Conservation (phyloP, 2,888 invertebrate genomes). For the Acleris cristana region DNA sequence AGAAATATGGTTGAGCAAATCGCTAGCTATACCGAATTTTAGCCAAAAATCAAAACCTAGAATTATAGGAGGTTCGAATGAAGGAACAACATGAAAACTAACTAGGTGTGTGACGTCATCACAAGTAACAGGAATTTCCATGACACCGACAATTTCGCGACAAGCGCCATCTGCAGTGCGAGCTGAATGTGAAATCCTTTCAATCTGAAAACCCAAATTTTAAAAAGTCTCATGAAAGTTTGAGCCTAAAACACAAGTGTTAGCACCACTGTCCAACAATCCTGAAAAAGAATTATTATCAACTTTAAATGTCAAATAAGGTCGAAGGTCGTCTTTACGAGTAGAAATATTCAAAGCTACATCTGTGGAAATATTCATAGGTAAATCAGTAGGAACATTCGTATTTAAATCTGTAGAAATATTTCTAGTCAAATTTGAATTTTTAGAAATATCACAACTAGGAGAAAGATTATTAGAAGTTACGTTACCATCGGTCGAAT, state of each 20-base stretch:
- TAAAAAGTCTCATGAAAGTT: not conserved
- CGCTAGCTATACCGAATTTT: constrained; percentile 6
- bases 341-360: not conserved
- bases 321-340: constrained; percentile 9
- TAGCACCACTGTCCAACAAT: constrained; percentile 21
- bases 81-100: constrained; percentile 6
- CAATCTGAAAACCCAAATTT: not conserved
- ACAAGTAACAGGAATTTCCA: constrained; percentile 7
- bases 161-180: constrained; percentile 14
- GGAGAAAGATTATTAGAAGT: too few relatives aligned
- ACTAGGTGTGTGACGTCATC: not conserved
- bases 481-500: constrained; percentile 1
- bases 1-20: constrained; percentile 9
- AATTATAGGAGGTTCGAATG: constrained; percentile 17
- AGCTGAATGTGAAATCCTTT: not conserved
- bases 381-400: too few relatives aligned
- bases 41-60: constrained; percentile 19
- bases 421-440: too few relatives aligned
- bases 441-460: too few relatives aligned
- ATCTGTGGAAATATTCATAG: too few relatives aligned
- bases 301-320: constrained; percentile 6
- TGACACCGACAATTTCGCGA: not conserved
- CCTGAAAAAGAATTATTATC: not conserved
- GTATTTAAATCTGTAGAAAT: too few relatives aligned
- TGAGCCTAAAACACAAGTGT: constrained; percentile 9